A percentile compares a stretch with the other conserved stretches of the same genome.
Conservation (phyloP, 2,797 vertebrate genomes). For the Lophius americanus region DNA sequence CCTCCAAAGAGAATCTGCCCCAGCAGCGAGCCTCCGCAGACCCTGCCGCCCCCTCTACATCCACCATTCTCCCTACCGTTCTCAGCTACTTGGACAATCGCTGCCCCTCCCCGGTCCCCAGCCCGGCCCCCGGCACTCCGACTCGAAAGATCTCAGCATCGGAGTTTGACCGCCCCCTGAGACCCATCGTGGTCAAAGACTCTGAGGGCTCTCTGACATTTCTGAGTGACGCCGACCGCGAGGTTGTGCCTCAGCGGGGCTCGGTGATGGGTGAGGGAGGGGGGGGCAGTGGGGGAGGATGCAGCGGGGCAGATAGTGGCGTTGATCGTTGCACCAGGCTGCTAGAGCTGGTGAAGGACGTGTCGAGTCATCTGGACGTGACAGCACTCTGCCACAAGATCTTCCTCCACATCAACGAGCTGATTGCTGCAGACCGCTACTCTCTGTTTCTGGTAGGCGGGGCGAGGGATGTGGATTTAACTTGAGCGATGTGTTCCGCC, state of each 20-base stretch:
- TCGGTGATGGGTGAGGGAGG: conserved; percentile 63
- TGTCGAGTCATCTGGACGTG: conserved; percentile 95
- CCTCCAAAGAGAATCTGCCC: conserved; percentile 61
- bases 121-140: conserved; percentile 83
- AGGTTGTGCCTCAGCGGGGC: conserved; percentile 84
- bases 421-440: conserved; percentile 94
- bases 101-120: conserved; percentile 67
- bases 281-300: conserved; percentile 23
- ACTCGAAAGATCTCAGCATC: conserved; percentile 95
- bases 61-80: conserved; percentile 66
- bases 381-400: conserved; percentile 96
- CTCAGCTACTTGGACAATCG: conserved; percentile 70
- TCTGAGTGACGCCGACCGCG: conserved; percentile 86
- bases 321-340: conserved; percentile 90
- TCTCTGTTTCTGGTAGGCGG: conserved; percentile 91
- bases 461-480: background rate
- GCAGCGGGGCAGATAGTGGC: conserved; percentile 22
- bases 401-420: conserved; percentile 95
- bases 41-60: conserved; percentile 41
- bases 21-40: conserved; percentile 76
- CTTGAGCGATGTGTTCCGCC: background rate
- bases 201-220: conserved; percentile 92
- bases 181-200: conserved; percentile 95
- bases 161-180: conserved; percentile 93
- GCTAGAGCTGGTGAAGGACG: conserved; percentile 95